phyloP scores from a whole-genome alignment of 2,888 invertebrate species.

The Aphodius granarius region DNA sequence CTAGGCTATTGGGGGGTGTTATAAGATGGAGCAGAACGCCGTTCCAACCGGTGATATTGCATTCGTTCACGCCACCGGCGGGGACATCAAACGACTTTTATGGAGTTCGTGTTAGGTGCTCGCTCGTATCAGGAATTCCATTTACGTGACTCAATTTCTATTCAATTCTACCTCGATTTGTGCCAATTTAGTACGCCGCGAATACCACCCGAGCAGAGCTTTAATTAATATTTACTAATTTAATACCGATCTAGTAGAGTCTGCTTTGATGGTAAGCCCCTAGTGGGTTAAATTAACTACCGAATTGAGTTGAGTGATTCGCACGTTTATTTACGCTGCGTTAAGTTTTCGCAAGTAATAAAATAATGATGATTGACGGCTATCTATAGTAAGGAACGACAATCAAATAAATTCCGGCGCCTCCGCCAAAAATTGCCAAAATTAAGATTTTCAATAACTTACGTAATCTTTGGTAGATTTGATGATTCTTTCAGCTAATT shows the following conservation, averaged over 20 bases:
- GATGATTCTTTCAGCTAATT: too few relatives aligned
- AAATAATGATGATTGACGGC: too few relatives aligned
- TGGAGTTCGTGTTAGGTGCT: not conserved
- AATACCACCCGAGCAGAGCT: not conserved
- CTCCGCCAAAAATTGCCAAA: too few relatives aligned
- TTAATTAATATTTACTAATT: not conserved
- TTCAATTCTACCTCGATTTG: conserved; percentile 7
- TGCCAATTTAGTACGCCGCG: not conserved
- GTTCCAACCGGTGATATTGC: conserved; percentile 4
- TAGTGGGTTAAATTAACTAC: not conserved
- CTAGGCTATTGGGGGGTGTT: not conserved
- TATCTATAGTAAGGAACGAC: too few relatives aligned
- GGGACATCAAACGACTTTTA: conserved; percentile 14
- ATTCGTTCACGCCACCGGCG: conserved; percentile 9
- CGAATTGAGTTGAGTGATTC: not conserved
- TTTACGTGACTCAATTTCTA: not conserved
- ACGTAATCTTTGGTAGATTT: too few relatives aligned
- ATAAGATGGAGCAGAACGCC: not conserved
- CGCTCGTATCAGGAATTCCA: conserved; percentile 5
- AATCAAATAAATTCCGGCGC: too few relatives aligned
- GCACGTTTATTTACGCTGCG: not conserved
- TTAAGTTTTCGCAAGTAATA: not conserved
- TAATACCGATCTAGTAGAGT: not conserved
- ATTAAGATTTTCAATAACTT: too few relatives aligned
- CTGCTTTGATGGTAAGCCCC: not conserved